A percentile compares a stretch with the other conserved stretches of the same genome.
Evolutionary conservation across 2,888 invertebrate genomes (phyloP).

Genomic region (Metacarcinus magister): DNA sequence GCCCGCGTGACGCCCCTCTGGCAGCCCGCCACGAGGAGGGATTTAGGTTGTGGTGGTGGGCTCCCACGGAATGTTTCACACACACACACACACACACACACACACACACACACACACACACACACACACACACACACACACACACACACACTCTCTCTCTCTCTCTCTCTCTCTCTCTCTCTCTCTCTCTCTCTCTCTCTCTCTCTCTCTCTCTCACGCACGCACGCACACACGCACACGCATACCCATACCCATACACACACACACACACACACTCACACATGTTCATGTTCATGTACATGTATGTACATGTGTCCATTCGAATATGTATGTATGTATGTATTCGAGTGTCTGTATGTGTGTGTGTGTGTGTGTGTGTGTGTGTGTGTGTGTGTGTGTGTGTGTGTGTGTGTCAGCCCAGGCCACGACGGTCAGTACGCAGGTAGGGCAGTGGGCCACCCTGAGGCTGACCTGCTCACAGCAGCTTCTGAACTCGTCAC

Average conservation of each 20-base stretch:
- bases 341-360: not conserved
- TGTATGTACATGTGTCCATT: not conserved
- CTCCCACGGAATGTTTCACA: not conserved
- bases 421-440: slow-evolving; percentile 5
- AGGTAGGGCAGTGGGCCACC: slow-evolving; percentile 52
- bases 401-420: slow-evolving; percentile 20
- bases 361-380: slow-evolving; percentile 2
- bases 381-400: slow-evolving; percentile 50
- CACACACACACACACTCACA: not conserved
- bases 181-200: no score
- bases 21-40: not conserved
- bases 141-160: not conserved
- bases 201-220: no score
- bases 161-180: no score
- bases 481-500: slow-evolving; percentile 3
- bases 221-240: not conserved
- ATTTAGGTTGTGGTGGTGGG: not conserved
- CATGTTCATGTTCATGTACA: not conserved
- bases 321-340: no score
- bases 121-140: slow-evolving; percentile 43
- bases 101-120: not conserved
- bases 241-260: not conserved
- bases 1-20: not conserved
- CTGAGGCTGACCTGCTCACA: slow-evolving; percentile 5
- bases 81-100: not conserved